phyloP scores from a whole-genome alignment of 2,797 vertebrate species.

The Nyctibius grandis region DNA sequence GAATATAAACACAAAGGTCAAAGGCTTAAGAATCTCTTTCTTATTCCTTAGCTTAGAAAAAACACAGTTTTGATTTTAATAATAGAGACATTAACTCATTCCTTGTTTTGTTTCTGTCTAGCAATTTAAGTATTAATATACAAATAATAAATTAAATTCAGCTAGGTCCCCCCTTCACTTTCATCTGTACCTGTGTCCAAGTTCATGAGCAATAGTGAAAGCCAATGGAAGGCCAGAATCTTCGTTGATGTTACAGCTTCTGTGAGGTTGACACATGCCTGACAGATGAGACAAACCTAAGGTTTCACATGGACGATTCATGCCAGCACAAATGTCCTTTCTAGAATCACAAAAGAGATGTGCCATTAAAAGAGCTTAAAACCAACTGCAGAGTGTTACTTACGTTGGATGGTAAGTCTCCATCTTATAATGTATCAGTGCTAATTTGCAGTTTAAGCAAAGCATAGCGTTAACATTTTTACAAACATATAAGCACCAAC shows the following conservation, averaged over 20 bases:
- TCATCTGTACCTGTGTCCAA: conserved; percentile 89
- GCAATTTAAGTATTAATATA: not conserved
- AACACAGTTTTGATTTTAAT: not conserved
- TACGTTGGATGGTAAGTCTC: not conserved
- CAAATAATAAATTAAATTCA: not conserved
- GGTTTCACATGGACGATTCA: conserved; percentile 93
- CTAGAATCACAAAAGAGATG: conserved; percentile 67
- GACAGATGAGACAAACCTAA: conserved; percentile 94
- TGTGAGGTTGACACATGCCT: conserved; percentile 94
- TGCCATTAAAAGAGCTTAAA: not conserved
- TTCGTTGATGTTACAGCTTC: conserved; percentile 98
- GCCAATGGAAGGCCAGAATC: conserved; percentile 94
- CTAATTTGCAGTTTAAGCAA: not conserved
- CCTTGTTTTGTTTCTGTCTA: not conserved
- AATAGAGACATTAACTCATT: not conserved
- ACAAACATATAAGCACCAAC: not conserved
- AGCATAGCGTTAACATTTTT: not conserved
- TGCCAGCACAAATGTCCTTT: conserved; percentile 94
- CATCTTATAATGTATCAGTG: not conserved
- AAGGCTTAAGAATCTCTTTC: not conserved
- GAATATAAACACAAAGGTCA: not conserved
- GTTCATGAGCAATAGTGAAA: conserved; percentile 95
- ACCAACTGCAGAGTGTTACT: not conserved
- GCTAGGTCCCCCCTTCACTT: not conserved
- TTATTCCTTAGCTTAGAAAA: not conserved